Evolutionary conservation across 2,888 invertebrate species (phyloP).

Genomic region (Rosalia funebris): DNA sequence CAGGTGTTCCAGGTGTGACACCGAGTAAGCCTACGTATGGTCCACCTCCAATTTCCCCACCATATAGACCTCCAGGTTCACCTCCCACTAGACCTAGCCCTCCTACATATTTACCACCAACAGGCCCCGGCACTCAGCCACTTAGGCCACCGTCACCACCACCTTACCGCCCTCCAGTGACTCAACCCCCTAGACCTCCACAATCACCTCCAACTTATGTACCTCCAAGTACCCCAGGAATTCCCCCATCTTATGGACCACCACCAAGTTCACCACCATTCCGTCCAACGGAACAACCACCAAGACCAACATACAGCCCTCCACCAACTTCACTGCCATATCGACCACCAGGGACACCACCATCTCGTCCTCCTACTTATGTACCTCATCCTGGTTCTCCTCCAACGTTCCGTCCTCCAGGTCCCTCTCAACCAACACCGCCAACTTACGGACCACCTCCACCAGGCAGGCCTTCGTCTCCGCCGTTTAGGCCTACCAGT

Average conservation of each 20-base stretch:
- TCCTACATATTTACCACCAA: constrained; percentile 26
- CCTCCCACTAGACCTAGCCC: constrained; percentile 32
- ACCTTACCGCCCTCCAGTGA: constrained; percentile 36
- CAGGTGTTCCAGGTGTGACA: not conserved
- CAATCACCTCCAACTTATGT: not conserved
- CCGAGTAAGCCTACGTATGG: constrained; percentile 15
- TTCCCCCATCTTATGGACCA: constrained; percentile 34
- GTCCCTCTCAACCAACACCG: not conserved
- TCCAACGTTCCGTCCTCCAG: not conserved
- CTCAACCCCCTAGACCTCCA: constrained; percentile 33
- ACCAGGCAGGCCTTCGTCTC: constrained; percentile 25
- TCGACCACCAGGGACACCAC: not conserved
- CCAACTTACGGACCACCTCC: constrained; percentile 35
- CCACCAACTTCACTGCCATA: constrained; percentile 11
- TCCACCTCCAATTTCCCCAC: constrained; percentile 34
- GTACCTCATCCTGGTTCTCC: not conserved
- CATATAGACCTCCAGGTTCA: constrained; percentile 34
- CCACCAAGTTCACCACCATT: constrained; percentile 35
- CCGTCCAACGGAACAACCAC: constrained; percentile 23
- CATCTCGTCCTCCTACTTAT: not conserved
- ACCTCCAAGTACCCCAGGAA: constrained; percentile 10
- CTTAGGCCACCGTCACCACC: constrained; percentile 30
- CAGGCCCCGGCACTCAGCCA: constrained; percentile 24
- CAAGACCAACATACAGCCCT: constrained; percentile 31
- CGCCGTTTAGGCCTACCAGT: constrained; percentile 2